Conservation (phyloP, 2,113 vertebrate genomes). For the Phaetusa simplex region DNA sequence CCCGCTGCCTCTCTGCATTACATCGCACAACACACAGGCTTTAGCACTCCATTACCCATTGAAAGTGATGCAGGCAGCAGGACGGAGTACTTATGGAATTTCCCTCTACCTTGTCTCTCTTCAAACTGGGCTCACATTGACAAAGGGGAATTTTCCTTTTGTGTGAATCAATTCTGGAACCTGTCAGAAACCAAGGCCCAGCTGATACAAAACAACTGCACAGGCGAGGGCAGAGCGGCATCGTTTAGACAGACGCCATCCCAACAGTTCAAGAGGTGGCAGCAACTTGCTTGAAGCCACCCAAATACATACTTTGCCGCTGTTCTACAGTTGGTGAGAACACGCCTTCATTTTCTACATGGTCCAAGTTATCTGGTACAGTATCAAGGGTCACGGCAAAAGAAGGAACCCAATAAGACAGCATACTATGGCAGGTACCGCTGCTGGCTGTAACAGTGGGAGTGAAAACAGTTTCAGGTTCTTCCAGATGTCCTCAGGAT, state of each 20-base stretch:
- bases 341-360: background rate
- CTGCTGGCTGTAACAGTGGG: background rate
- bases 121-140: background rate
- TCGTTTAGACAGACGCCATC: background rate
- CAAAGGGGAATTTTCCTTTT: background rate
- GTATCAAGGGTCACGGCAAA: background rate
- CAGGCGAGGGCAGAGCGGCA: background rate
- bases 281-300: background rate
- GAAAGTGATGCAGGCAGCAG: background rate
- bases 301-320: background rate
- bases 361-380: background rate
- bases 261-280: background rate
- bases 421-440: rapidly evolving
- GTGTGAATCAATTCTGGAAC: background rate
- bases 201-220: background rate
- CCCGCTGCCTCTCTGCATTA: background rate
- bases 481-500: background rate
- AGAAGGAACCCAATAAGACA: background rate
- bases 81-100: background rate
- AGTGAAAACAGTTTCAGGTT: background rate
- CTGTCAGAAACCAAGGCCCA: background rate
- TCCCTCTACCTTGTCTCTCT: background rate
- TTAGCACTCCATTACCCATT: background rate
- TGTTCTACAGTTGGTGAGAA: background rate
- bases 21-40: background rate